A percentile compares a stretch with the other conserved stretches of the same genome.
These are phyloP conservation scores for Callaeas wilsoni DNA, from an alignment of 2,113 vertebrate species.

Conservation along the genomic window DNA sequence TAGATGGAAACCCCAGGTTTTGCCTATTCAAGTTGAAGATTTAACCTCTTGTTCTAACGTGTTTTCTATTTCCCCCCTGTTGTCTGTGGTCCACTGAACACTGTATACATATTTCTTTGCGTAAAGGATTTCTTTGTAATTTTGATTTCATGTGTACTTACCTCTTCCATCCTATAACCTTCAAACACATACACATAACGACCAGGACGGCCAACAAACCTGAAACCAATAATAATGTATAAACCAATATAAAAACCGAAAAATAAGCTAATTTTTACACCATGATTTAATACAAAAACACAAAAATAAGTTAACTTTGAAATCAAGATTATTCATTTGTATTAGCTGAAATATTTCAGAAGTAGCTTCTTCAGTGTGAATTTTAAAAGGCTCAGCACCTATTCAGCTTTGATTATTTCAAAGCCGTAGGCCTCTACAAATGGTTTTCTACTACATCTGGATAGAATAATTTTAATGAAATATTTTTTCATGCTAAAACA, in stretches of 20 bases:
- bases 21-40: neutral
- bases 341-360: neutral
- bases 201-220: conserved; percentile 92
- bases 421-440: neutral
- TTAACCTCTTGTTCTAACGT: neutral
- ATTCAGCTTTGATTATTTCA: neutral
- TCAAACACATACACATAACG: conserved; percentile 90
- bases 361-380: neutral
- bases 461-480: neutral
- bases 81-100: neutral
- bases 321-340: neutral
- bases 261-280: neutral
- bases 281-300: neutral
- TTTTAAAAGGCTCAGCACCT: neutral
- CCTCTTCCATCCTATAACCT: conserved; percentile 94
- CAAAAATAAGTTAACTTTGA: neutral
- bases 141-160: conserved; percentile 24
- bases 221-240: conserved; percentile 48
- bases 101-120: neutral
- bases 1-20: neutral
- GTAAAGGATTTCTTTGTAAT: neutral
- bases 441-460: neutral
- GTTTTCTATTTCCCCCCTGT: neutral
- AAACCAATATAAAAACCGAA: neutral
- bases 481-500: neutral